These are phyloP conservation scores for Characodon lateralis DNA, from an alignment of 2,797 vertebrate genomes.

Conservation along the genomic window DNA sequence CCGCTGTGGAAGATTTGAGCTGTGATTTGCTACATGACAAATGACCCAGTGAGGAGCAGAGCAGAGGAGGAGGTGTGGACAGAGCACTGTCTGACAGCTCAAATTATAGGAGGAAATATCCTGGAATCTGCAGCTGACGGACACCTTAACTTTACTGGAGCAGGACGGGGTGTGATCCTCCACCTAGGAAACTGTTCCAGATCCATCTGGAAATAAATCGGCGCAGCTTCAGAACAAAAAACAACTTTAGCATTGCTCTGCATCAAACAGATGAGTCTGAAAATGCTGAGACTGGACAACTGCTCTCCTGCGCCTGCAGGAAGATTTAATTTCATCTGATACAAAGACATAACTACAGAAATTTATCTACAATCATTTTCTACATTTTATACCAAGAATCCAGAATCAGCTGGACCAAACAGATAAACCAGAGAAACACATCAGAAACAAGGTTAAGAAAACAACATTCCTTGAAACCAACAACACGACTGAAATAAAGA, in stretches of 20 bases:
- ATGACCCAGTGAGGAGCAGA: conserved; percentile 61
- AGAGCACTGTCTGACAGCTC: conserved; percentile 53
- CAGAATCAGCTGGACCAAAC: too few species aligned
- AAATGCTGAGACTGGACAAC: not conserved
- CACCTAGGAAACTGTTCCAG: not conserved
- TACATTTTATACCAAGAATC: too few species aligned
- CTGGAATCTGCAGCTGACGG: conserved; percentile 22
- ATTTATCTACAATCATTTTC: too few species aligned
- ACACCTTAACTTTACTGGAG: not conserved
- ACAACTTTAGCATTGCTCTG: not conserved
- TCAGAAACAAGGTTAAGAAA: too few species aligned
- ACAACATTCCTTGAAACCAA: too few species aligned
- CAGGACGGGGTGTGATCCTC: not conserved
- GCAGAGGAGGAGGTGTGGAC: conserved; percentile 39
- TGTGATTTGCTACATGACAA: conserved; percentile 67
- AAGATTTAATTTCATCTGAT: too few species aligned
- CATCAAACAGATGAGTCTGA: not conserved
- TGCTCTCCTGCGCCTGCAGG: not conserved
- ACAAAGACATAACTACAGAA: too few species aligned
- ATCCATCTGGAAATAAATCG: not conserved
- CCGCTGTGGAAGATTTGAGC: conserved; percentile 59
- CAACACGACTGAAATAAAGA: too few species aligned
- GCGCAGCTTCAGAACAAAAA: not conserved
- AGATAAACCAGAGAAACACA: too few species aligned
- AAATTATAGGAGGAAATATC: conserved; percentile 51